phyloP scores from a whole-genome alignment of 2,797 vertebrate species.

The Gorsachius magnificus region DNA sequence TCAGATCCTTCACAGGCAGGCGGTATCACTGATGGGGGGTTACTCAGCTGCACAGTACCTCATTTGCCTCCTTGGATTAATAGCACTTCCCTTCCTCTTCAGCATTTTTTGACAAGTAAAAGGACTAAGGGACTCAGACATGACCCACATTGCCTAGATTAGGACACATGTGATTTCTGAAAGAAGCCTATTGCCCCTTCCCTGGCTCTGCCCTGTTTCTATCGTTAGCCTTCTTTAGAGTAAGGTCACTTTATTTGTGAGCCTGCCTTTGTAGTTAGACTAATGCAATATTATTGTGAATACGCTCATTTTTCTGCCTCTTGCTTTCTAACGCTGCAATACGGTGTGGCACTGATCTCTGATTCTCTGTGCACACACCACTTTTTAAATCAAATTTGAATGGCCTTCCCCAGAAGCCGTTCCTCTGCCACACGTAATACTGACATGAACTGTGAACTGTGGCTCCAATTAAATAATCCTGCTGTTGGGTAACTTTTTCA shows the following conservation, averaged over 20 bases:
- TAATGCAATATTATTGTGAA: not conserved
- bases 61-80: not conserved
- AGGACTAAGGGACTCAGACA: not conserved
- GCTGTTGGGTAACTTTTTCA: not conserved
- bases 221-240: not conserved
- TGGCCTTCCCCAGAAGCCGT: not conserved
- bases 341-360: not conserved
- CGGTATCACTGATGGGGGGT: not conserved
- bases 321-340: not conserved
- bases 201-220: not conserved
- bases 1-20: not conserved
- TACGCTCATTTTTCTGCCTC: not conserved
- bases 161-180: not conserved
- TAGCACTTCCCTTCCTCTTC: not conserved
- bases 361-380: not conserved
- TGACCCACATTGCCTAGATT: not conserved
- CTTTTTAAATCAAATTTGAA: not conserved
- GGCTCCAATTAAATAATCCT: not conserved
- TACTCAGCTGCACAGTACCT: not conserved
- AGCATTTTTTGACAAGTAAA: not conserved
- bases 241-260: not conserved
- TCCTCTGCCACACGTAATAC: not conserved
- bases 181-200: not conserved
- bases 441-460: not conserved
- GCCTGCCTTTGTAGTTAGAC: not conserved